Evolutionary conservation across 1,140 invertebrate genomes (phyloP), one percentile per base, ranked within the genome.

Genomic region (Cephus cinctus): DNA sequence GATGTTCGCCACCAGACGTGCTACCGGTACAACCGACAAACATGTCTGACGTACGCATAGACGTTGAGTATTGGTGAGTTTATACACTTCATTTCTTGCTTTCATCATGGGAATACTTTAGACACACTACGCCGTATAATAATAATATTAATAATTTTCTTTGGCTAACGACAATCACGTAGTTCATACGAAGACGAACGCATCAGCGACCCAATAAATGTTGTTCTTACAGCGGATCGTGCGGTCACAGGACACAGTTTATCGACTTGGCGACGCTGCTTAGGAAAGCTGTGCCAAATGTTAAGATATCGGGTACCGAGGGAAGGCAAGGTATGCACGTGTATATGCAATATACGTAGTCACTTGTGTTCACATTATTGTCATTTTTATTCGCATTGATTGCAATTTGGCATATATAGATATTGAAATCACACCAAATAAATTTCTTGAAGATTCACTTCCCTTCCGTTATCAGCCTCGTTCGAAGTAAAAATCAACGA

Each of bases 401-500:
- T 30, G 12, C 9, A 30, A 30, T 12, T 1, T 9, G 9, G 9
- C 12, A 30, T 12, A 15, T 6, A 43, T 14, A 35, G 22, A 16
- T 5, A 5, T n/a, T 39, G 12, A 14, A 2, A 43, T 43, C 14
- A 22, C 12, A 5, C 5, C 8, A 9, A 11, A 9, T 47, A n/a
- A 12, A 12, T 20, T 15, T 44, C n/a, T 9, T 44, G 9, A 11
- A 21, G n/a, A 50, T 12, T 32, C 11, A 2, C 5, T 14, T 25
- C 3, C 36, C 23, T 2, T 44, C 27, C 9, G 4, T 56, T 76
- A 78, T 25, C 69, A 86, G 84, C 80, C 43, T 81, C 83, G 2
- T 87, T 86, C 75, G 84, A 87, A 72, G 76, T 86, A 15, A 64
- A 65, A 32, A 73, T 86, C 11, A 84, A 86, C 67, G 77, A 78